phyloP scores from a whole-genome alignment of 2,888 invertebrate species.

The Stegophylla sp. region DNA sequence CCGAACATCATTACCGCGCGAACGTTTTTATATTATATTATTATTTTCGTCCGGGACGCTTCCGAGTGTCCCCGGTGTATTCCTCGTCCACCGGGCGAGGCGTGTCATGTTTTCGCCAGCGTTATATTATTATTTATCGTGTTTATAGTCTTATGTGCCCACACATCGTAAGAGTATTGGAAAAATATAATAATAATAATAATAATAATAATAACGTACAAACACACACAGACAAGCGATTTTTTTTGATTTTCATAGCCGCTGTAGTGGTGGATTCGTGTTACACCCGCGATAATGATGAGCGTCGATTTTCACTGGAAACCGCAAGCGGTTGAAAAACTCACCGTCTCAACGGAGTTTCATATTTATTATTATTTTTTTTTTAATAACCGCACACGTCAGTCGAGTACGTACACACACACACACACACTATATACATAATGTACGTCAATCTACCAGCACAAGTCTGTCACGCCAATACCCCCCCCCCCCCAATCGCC shows the following conservation, averaged over 20 bases:
- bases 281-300: constrained; percentile 47
- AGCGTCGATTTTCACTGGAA: constrained; percentile 54
- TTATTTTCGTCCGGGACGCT: constrained; percentile 8
- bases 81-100: too few species aligned
- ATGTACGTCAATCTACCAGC: too few species aligned
- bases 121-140: constrained; percentile 55
- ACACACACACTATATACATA: too few species aligned
- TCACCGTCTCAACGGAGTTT: neutral
- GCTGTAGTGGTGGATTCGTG: neutral
- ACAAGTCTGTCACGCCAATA: too few species aligned
- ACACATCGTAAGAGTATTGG: constrained; percentile 48
- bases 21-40: neutral
- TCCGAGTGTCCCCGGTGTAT: constrained; percentile 30
- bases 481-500: too few species aligned
- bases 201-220: too few species aligned
- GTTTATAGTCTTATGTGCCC: constrained; percentile 58
- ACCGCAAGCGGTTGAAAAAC: neutral
- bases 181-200: constrained; percentile 35
- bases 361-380: neutral
- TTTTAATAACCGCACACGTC: neutral
- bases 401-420: too few species aligned
- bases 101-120: constrained; percentile 42
- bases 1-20: constrained; percentile 47
- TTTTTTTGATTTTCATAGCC: neutral
- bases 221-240: too few species aligned